Conservation (phyloP, 2,888 invertebrate species). For the Plemyria rubiginata region DNA sequence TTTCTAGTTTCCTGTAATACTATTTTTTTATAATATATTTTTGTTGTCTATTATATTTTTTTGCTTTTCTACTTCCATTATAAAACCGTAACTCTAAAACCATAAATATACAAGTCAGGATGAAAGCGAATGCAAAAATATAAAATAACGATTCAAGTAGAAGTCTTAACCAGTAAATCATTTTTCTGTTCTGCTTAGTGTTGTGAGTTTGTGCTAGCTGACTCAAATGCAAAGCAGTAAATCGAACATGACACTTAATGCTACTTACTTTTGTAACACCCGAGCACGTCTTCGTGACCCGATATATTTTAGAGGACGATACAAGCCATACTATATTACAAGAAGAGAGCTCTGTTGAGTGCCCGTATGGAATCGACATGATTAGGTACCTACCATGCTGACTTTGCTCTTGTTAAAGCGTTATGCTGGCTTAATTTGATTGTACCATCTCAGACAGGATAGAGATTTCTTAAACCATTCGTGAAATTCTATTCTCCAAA, state of each 20-base stretch:
- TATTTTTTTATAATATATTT: too few species aligned
- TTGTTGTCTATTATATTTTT: too few species aligned
- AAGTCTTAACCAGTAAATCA: not conserved
- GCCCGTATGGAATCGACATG: not conserved
- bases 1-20: too few species aligned
- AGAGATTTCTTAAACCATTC: not conserved
- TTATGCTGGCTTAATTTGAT: too few species aligned
- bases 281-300: not conserved
- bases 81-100: too few species aligned
- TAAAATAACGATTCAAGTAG: too few species aligned
- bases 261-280: not conserved
- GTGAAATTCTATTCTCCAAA: too few species aligned
- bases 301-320: not conserved
- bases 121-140: too few species aligned
- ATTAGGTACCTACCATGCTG: not conserved
- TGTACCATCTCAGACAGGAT: too few species aligned
- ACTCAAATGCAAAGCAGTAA: conserved; percentile 1
- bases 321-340: not conserved
- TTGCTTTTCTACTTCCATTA: too few species aligned
- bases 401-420: not conserved
- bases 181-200: not conserved
- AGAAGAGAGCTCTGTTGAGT: not conserved
- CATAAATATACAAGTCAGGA: too few species aligned
- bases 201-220: not conserved
- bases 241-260: conserved; percentile 1